Evolutionary conservation across 2,113 vertebrate genomes (phyloP), one percentile per base, ranked within the genome.

Genomic region (Suncus etruscus): DNA sequence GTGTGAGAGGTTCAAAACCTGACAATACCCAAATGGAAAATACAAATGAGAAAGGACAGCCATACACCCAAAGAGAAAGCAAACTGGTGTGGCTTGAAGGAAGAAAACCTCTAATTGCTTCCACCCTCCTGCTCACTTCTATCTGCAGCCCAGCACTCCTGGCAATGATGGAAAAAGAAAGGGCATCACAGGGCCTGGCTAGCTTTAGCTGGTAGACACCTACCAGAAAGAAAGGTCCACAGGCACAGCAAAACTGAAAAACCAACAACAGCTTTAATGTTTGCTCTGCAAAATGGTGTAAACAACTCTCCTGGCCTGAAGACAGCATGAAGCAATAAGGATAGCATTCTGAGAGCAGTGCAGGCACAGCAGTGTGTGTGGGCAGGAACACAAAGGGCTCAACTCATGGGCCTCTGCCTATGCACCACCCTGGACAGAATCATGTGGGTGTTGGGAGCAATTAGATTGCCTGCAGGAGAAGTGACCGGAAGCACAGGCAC

Each of bases 1-100:
- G 50, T 39, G 39, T 39, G 54, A 87, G 86, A 74, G 94, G 90
- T 75, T 63, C 72, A 87, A 77, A 91, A 73, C 32, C 74, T 66
- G 27, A 91, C 88, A 88, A 91, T 94, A 78, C 80, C 73, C 91
- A 82, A 94, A 73, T 65, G 94, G 81, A 95, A 94, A 94, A 91
- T 75, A 86, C 86, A 94, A 96, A 88, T n/a, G 81, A 96, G 86
- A 73, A 94, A 84, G 91, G 93, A 91, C 63, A 93, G 74, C 77
- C 91, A 86, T n/a, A 74, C 8, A 39, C 11, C 73, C 82, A 84
- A 31, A 75, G 85, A 83, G 79, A 89, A 61, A 80, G 73, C 86
- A 95, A 94, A 72, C 90, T 95, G 79, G 50, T 76, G 68, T 78
- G 88, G 86, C 94, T 94, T 83, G 45, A 16, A 97, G 92, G 70